Conservation (phyloP, 2,888 invertebrate genomes). For the Drosophila antonietae region DNA sequence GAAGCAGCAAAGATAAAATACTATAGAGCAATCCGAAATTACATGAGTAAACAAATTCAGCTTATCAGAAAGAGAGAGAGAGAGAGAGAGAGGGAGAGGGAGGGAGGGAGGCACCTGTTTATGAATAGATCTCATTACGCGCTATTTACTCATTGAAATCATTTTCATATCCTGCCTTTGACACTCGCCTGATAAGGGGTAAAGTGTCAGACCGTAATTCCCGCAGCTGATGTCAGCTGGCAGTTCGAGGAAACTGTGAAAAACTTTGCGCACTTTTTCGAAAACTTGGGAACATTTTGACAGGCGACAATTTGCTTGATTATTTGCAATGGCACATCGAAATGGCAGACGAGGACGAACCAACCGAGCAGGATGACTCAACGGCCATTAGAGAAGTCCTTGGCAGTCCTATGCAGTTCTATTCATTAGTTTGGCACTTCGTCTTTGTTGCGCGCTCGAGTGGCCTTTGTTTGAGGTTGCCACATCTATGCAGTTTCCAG, state of each 20-base stretch:
- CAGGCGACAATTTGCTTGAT: conserved; percentile 78
- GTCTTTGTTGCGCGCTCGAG: conserved; percentile 58
- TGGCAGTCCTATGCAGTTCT: conserved; percentile 40
- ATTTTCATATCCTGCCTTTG: conserved; percentile 40
- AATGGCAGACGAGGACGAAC: conserved; percentile 16
- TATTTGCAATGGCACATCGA: conserved; percentile 53
- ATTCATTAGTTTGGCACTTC: conserved; percentile 69
- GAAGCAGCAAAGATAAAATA: not conserved
- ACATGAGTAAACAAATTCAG: conserved; percentile 8
- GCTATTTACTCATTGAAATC: conserved; percentile 34
- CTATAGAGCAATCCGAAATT: conserved; percentile 4
- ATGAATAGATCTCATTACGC: conserved; percentile 51
- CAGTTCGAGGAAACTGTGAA: conserved; percentile 20
- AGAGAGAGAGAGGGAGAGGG: not conserved
- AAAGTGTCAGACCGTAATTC: conserved; percentile 4
- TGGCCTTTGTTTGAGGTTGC: conserved; percentile 51
- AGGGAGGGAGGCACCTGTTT: not conserved
- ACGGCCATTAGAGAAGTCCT: conserved; percentile 40
- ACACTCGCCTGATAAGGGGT: conserved; percentile 26
- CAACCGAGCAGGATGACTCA: conserved; percentile 24
- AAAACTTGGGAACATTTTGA: conserved; percentile 66
- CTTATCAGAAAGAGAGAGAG: not conserved
- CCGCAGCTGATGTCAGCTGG: conserved; percentile 20
- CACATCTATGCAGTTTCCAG: conserved; percentile 48
- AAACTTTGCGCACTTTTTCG: conserved; percentile 54